Percentiles rank a stretch among this genome's conserved stretches.
These are phyloP conservation scores for Antrozous pallidus DNA, from an alignment of 2,797 vertebrate species.

Conservation along the genomic window DNA sequence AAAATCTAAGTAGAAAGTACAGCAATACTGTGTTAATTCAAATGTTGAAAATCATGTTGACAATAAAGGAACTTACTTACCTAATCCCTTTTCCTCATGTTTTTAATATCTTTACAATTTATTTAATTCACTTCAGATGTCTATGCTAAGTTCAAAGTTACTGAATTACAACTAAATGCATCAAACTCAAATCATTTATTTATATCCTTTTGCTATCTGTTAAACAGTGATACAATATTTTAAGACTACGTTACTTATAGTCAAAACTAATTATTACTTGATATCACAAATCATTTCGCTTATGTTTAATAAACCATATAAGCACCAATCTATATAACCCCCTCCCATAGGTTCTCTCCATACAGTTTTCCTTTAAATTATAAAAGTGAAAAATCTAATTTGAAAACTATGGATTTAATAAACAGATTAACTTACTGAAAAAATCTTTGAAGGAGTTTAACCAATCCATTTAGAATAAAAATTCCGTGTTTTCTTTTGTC, in stretches of 20 bases:
- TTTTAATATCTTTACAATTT: conserved; percentile 40
- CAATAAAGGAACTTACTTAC: not conserved
- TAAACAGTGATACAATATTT: conserved; percentile 22
- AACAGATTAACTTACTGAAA: conserved; percentile 89
- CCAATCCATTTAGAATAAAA: conserved; percentile 90
- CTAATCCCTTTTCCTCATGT: not conserved
- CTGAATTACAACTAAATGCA: conserved; percentile 24
- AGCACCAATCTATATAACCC: conserved; percentile 16
- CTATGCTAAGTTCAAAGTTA: conserved; percentile 29
- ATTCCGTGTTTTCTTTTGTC: conserved; percentile 82
- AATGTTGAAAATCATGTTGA: not conserved
- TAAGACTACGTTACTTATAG: conserved; percentile 43
- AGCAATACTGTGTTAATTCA: not conserved
- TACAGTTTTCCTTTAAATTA: conserved; percentile 36
- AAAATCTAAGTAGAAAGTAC: conserved; percentile 45
- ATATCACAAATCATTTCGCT: conserved; percentile 15
- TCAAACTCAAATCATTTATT: not conserved
- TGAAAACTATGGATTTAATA: conserved; percentile 51
- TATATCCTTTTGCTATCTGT: not conserved
- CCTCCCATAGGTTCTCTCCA: not conserved
- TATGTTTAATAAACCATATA: conserved; percentile 36
- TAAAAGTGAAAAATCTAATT: conserved; percentile 43
- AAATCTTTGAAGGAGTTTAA: conserved; percentile 92
- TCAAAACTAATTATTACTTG: conserved; percentile 36
- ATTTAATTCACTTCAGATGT: conserved; percentile 44